These are phyloP conservation scores for Hycleus cichorii DNA, from an alignment of 1,140 invertebrate genomes.

Conservation along the genomic window DNA sequence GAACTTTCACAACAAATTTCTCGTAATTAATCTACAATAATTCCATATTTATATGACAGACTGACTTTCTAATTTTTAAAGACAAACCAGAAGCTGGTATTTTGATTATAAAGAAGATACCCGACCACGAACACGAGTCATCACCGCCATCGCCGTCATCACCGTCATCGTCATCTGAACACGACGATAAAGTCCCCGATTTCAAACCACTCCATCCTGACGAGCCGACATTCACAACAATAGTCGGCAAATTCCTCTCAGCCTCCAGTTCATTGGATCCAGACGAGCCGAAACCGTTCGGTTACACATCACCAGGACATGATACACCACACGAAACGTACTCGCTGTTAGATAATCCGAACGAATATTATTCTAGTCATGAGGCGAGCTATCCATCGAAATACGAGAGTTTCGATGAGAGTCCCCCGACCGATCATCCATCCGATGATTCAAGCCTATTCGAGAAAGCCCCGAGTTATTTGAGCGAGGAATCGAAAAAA, in stretches of 20 bases:
- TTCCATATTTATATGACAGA: constrained; percentile 7
- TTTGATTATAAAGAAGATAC: constrained; percentile 33
- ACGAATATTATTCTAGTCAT: background rate
- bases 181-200: constrained; percentile 17
- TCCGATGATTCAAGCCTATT: constrained; percentile 7
- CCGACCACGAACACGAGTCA: constrained; percentile 9
- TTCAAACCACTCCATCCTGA: constrained; percentile 17
- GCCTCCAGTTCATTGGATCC: constrained; percentile 27
- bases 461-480: constrained; percentile 3
- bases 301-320: constrained; percentile 10
- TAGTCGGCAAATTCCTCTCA: constrained; percentile 25
- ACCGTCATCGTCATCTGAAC: constrained; percentile 1
- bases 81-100: constrained; percentile 29
- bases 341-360: background rate
- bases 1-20: background rate
- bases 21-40: background rate
- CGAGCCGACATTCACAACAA: no score
- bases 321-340: constrained; percentile 1
- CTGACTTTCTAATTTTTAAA: constrained; percentile 20
- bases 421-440: background rate
- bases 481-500: constrained; percentile 5
- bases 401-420: background rate
- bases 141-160: constrained; percentile 10
- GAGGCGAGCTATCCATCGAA: constrained; percentile 1
- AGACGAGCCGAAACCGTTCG: constrained; percentile 21